A percentile compares a stretch with the other conserved stretches of the same genome.
Evolutionary conservation across 2,113 vertebrate genomes (phyloP).

Genomic region (Poicephalus meyeri): DNA sequence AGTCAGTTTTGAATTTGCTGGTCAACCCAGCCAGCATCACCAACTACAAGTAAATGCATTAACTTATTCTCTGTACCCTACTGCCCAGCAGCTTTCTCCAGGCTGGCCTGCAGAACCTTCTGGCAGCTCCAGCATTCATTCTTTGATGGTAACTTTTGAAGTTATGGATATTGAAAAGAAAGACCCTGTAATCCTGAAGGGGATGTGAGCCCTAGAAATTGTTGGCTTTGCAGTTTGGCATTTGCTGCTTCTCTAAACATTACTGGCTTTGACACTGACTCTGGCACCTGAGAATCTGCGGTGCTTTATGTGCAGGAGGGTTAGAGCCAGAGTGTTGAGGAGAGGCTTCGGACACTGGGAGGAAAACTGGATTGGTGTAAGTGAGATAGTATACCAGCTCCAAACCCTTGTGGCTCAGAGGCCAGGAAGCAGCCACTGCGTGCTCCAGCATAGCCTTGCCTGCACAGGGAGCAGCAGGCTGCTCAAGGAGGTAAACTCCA

Average conservation of each 20-base stretch:
- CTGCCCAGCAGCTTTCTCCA: not conserved
- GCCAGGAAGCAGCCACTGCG: not conserved
- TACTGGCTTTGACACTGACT: not conserved
- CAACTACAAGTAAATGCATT: not conserved
- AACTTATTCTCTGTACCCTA: not conserved
- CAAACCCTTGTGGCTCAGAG: not conserved
- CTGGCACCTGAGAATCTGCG: fast-evolving
- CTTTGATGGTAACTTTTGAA: not conserved
- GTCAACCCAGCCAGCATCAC: not conserved
- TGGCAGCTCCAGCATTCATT: not conserved
- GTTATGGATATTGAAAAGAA: not conserved
- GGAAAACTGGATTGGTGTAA: not conserved
- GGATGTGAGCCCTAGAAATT: not conserved
- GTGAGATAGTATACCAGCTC: not conserved
- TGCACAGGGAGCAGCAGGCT: not conserved
- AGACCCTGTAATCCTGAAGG: not conserved
- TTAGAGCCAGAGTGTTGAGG: not conserved
- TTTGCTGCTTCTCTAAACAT: not conserved
- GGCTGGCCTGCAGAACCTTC: not conserved
- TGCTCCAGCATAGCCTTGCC: too few relatives aligned
- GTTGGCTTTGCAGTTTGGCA: not conserved
- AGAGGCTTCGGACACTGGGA: not conserved
- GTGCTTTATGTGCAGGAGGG: fast-evolving
- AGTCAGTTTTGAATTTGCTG: not conserved
- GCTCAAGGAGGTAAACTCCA: not conserved